Base-by-base conservation (phyloP, 1,140 invertebrate genomes). In the Drosophila subobscura region DNA sequence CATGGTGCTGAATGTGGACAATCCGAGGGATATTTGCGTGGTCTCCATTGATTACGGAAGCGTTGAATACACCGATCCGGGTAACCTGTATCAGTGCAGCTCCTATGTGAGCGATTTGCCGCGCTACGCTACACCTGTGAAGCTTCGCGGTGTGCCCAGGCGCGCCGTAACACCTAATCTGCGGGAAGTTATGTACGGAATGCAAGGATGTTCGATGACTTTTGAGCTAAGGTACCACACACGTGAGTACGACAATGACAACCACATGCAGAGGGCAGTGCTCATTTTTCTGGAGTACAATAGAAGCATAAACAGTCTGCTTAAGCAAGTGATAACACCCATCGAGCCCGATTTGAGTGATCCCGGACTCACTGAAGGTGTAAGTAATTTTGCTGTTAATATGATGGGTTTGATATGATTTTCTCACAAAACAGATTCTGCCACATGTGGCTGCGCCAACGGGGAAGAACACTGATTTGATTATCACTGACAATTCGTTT, bases 1-100 rank as follows among this genome's bases (percentile, higher is more conserved):
- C 37, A 61, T 91, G 56, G 74, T 91, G 7, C 55, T 91, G 0
- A 75, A 81, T 51, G 51, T 65, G 5, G 75, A 79, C 4, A 50
- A 88, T 58, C 41, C 52, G 0, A 23, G 64, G 0, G 50, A 46
- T 16, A 88, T 91, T 5, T 80, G 72, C 52, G 58, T 91, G 20
- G 71, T 81, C n/a, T 89, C 70, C 42, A 59, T 91, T 1, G 90
- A 91, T 42, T 91, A 54, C 50, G 90, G 90, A 0, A 91, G 77
- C 49, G 47, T 91, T 14, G 90, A 90, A 45, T 33, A 75, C 5
- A 54, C 65, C 27, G 27, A 53, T 5, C 7, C 88, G 5, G 54
- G 68, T 2, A 50, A 66, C 29, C 67, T 91, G 1, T 73, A 79
- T 46, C 65, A 77, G 20, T 85, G 80, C 5, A 79, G 57, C 14